phyloP scores from a whole-genome alignment of 2,113 vertebrate species.

The Microtus ochrogaster region DNA sequence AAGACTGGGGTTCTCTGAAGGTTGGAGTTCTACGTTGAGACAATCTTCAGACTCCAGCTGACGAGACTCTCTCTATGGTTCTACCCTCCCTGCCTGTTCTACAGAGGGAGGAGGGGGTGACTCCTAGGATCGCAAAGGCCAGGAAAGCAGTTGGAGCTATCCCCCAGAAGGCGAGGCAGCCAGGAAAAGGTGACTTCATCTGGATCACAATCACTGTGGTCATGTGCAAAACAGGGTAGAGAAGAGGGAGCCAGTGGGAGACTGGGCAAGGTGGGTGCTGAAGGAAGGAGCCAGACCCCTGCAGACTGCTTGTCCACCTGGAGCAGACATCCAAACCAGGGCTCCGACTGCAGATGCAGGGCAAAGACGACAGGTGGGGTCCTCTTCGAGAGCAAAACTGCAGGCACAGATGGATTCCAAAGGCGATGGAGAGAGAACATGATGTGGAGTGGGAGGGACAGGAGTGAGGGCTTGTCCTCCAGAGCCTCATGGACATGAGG shows the following conservation, averaged over 20 bases:
- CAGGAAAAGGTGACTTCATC: not conserved
- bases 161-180: not conserved
- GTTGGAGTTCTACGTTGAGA: not conserved
- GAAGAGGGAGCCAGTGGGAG: too few relatives aligned
- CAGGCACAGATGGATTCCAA: accelerated
- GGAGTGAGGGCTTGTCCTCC: not conserved
- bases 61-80: not conserved
- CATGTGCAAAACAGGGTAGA: not conserved
- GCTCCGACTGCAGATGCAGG: accelerated
- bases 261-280: not conserved
- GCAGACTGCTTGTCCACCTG: not conserved
- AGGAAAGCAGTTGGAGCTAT: not conserved
- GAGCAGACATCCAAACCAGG: not conserved
- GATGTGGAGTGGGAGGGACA: not conserved
- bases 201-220: not conserved
- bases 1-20: too few relatives aligned
- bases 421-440: not conserved
- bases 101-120: too few relatives aligned
- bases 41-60: not conserved
- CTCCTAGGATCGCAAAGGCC: not conserved
- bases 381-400: not conserved
- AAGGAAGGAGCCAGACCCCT: not conserved
- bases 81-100: not conserved
- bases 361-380: not conserved
- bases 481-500: not conserved